phyloP scores from a whole-genome alignment of 2,113 vertebrate species.

The Pardalotus punctatus region DNA sequence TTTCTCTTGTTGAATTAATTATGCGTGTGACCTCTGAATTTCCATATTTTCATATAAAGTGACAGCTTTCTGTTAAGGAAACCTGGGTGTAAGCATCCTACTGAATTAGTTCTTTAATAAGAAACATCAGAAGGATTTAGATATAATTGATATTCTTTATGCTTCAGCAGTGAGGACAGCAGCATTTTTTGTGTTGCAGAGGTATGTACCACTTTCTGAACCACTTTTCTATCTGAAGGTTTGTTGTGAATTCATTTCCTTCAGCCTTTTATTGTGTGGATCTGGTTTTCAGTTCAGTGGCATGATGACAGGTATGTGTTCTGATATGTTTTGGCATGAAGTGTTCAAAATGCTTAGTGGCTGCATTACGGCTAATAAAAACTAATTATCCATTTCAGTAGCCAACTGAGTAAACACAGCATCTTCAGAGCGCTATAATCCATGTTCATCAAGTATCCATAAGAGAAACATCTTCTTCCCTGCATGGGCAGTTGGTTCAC shows the following conservation, averaged over 20 bases:
- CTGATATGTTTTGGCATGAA: conserved; percentile 25
- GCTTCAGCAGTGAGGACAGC: background rate
- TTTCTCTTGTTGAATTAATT: conserved; percentile 33
- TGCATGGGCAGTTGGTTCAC: background rate
- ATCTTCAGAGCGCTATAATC: conserved; percentile 4
- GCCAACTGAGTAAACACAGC: conserved; percentile 15
- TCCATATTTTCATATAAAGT: background rate
- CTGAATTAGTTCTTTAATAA: background rate
- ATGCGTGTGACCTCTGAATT: conserved; percentile 3
- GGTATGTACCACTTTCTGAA: background rate
- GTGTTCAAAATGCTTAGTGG: conserved; percentile 5
- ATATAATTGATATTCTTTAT: background rate
- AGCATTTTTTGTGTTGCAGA: background rate
- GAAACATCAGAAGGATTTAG: background rate
- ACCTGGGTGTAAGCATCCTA: background rate
- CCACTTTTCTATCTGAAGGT: background rate
- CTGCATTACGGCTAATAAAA: conserved; percentile 14
- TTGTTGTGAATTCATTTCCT: background rate
- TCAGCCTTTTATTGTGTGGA: background rate
- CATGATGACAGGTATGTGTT: background rate
- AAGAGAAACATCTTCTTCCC: background rate
- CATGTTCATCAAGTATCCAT: background rate
- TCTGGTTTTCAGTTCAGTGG: conserved; percentile 9
- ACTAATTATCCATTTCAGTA: conserved; percentile 39
- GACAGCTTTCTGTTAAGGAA: background rate